Percentiles rank a stretch among this genome's conserved stretches.
These are phyloP conservation scores for Agrotis puta DNA, from an alignment of 2,888 invertebrate genomes.

Conservation along the genomic window DNA sequence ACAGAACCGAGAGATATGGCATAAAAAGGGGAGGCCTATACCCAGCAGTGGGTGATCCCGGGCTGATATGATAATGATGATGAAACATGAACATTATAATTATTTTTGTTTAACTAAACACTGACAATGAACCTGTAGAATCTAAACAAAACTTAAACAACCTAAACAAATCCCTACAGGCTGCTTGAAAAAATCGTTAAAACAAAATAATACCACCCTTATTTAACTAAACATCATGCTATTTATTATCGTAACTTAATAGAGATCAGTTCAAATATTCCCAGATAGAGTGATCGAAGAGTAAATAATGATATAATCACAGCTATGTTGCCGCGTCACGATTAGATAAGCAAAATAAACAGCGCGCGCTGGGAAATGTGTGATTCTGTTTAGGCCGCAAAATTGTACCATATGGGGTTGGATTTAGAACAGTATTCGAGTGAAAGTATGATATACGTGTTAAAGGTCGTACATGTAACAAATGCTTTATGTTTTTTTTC, in stretches of 20 bases:
- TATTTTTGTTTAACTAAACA: too few relatives aligned
- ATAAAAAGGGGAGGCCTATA: too few relatives aligned
- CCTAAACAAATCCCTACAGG: neutral
- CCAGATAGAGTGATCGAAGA: slow-evolving; percentile 42
- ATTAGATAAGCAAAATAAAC: slow-evolving; percentile 60
- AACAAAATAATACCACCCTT: neutral
- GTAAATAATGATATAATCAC: slow-evolving; percentile 60
- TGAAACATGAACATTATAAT: too few relatives aligned
- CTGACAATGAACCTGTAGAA: too few relatives aligned
- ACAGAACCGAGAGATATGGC: too few relatives aligned
- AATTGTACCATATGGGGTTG: slow-evolving; percentile 28
- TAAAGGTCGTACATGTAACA: too few relatives aligned
- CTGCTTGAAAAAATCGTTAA: neutral
- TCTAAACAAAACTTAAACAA: too few relatives aligned
- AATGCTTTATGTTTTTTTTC: too few relatives aligned
- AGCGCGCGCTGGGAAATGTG: slow-evolving; percentile 15
- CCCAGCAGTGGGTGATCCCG: too few relatives aligned
- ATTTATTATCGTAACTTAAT: slow-evolving; percentile 33
- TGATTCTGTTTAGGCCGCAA: slow-evolving; percentile 45
- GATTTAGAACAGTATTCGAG: slow-evolving; percentile 26
- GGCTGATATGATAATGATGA: too few relatives aligned
- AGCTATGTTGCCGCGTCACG: slow-evolving; percentile 48
- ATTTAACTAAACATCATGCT: neutral
- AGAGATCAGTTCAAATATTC: slow-evolving; percentile 51
- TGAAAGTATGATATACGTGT: neutral